Evolutionary conservation across 2,797 vertebrate species (phyloP), one percentile per base, ranked within the genome.

Genomic region (Danio albolineatus): DNA sequence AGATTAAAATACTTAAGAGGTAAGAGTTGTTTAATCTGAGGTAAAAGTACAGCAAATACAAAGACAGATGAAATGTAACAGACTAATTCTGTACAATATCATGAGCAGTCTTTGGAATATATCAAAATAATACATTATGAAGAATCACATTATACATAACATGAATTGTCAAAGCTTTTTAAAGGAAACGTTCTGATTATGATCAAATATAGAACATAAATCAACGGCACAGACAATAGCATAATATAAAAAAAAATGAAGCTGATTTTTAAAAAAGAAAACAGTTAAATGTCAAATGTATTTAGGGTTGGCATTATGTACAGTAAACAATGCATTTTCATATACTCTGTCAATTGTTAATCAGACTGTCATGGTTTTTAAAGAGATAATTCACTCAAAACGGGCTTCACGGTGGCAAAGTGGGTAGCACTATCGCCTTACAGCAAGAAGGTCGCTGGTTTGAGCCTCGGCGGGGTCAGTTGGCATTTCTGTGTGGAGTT

Each of bases 11-110:
- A 71, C 10, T 21, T 12, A 56, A 60, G 65, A 61, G 66, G 66
- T 78, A 78, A 51, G 19, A 12, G 65, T 38, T 57, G 62, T 71
- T 78, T 61, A 41, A 70, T 61, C 6, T n/a, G 46, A 43, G 56
- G 56, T 43, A 60, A 28, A 12, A 60, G 8, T 8, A 21, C 21
- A 38, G 41, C 13, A 19, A 54, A 46, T 10, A 19, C 69, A 72
- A 76, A 65, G 6, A 7, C 19, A 36, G 2, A 2, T 57, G 10
- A 44, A 44, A 46, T n/a, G 6, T 54, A 46, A 46, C 7, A 14
- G 14, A 21, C 4, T 3, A 13, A 65, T 56, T 46, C 44, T 46
- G 44, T 12, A 64, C 10, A 36, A 19, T 39, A n/a, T 21, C 12
- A 64, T 16, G 46, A 0, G 0, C 1, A 16, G 10, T 49, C 10